Evolutionary conservation across 2,113 vertebrate genomes (phyloP).

Genomic region (Pelmatolapia mariae): DNA sequence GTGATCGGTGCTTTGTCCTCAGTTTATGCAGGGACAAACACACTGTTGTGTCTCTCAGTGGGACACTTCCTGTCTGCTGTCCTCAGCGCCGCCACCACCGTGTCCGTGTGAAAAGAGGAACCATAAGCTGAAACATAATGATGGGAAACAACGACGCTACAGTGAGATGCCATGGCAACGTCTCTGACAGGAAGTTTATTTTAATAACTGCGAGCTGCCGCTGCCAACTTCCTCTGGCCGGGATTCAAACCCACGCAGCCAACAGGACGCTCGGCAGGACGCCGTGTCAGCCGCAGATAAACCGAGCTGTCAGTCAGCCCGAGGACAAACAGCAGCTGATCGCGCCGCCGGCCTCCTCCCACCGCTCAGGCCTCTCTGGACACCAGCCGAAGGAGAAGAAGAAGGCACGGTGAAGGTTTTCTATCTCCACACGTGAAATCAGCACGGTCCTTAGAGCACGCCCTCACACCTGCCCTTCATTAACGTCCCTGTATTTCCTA

Average conservation of each 20-base stretch:
- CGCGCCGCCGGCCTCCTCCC: neutral
- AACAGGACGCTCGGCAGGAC: conserved; percentile 32
- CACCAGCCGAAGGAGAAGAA: neutral
- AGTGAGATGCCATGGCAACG: conserved; percentile 58
- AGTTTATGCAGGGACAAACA: conserved; percentile 67
- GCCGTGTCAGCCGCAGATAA: conserved; percentile 35
- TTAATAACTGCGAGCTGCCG: conserved; percentile 50
- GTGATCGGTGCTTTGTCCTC: conserved; percentile 23
- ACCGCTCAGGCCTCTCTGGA: neutral
- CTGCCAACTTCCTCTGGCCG: conserved; percentile 61
- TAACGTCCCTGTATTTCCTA: neutral
- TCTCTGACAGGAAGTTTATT: conserved; percentile 63
- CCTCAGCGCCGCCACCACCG: neutral
- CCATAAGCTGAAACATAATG: conserved; percentile 45
- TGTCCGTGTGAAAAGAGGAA: conserved; percentile 4
- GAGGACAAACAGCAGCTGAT: neutral
- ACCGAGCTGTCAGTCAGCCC: neutral
- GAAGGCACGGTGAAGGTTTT: neutral
- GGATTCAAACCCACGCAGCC: conserved; percentile 37
- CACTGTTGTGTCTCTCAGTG: conserved; percentile 48
- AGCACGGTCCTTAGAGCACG: neutral
- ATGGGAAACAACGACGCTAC: conserved; percentile 48
- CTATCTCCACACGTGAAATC: neutral
- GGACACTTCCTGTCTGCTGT: conserved; percentile 66
- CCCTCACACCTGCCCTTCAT: neutral